Base-by-base conservation (phyloP, 2,113 vertebrate species). In the Apteryx mantelli region DNA sequence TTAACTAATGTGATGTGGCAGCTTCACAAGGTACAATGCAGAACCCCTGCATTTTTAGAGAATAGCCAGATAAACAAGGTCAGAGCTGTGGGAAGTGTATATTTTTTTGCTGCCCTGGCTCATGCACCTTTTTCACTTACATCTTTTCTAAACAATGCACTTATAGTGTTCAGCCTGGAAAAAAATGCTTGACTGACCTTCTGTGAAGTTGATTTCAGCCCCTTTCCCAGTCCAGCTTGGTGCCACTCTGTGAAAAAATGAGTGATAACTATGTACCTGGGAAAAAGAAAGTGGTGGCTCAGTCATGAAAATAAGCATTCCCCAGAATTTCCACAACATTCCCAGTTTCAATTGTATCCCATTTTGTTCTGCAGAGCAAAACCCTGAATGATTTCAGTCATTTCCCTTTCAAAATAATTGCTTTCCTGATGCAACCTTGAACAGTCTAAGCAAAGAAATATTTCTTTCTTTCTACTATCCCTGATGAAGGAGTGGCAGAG, bases 391-490 rank as follows among this genome's bases (percentile, higher is more conserved):
- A 86, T 89, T 91, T 83, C 68, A 91, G 82, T 75, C 42, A 88
- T 88, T 95, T 86, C 82, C 82, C 75, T 93, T 96, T 90, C 55
- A 83, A 80, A 95, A 94, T 73, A 87, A 83, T 81, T 91, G 48
- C 79, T 95, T 96, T 96, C 89, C 95, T 94, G 84, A 52, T 3
- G 2, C 68, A 81, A 60, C 28, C 86, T 83, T 88, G 79, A 58
- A 71, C 46, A 77, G 40, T 18, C 21, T 60, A 55, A 91, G 94
- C 71, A 82, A 82, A 82, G 56, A 69, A 77, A 12, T 63, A 63
- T 81, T 94, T 90, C 13, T 81, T 94, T 90, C 13, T 77, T 85
- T 64, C 53, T 65, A 76, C 66, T 87, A 77, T 66, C 14, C 34
- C 75, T 0, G 0, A 13, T 20, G 60, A 91, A 89, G 89, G 71